Percentiles rank a stretch among this genome's conserved stretches.
These are phyloP conservation scores for Drosophila testacea DNA, from an alignment of 2,888 invertebrate species.

Conservation along the genomic window DNA sequence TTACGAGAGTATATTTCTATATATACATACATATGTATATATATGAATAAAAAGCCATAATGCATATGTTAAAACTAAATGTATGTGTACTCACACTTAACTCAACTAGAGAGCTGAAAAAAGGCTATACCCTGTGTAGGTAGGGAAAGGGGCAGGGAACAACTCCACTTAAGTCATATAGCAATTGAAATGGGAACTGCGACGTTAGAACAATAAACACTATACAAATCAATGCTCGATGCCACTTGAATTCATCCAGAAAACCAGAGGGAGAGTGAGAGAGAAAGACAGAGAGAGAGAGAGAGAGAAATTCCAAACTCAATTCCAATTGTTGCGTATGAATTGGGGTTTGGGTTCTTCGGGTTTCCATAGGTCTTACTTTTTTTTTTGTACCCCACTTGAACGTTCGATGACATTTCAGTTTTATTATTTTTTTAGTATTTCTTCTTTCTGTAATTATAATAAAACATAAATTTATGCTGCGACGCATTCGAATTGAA, in stretches of 20 bases:
- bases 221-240: constrained; percentile 68
- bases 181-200: constrained; percentile 39
- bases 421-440: constrained; percentile 55
- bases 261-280: constrained; percentile 1
- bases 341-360: constrained; percentile 22
- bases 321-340: constrained; percentile 32
- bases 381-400: constrained; percentile 57
- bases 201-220: constrained; percentile 76
- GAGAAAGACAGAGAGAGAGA: background rate
- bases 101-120: constrained; percentile 41
- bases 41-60: constrained; percentile 41
- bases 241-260: constrained; percentile 56
- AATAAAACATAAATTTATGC: constrained; percentile 78
- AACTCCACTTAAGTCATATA: constrained; percentile 43
- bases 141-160: background rate
- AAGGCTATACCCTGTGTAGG: constrained; percentile 9
- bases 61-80: constrained; percentile 42
- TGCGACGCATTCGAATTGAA: constrained; percentile 16
- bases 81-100: constrained; percentile 19
- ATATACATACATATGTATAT: constrained; percentile 23
- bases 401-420: constrained; percentile 83
- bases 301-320: background rate
- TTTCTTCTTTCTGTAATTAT: constrained; percentile 65
- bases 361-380: constrained; percentile 14
- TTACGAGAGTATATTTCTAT: constrained; percentile 10